A percentile compares a stretch with the other conserved stretches of the same genome.
These are phyloP conservation scores for Apteryx mantelli DNA, from an alignment of 2,113 vertebrate species.

Conservation along the genomic window DNA sequence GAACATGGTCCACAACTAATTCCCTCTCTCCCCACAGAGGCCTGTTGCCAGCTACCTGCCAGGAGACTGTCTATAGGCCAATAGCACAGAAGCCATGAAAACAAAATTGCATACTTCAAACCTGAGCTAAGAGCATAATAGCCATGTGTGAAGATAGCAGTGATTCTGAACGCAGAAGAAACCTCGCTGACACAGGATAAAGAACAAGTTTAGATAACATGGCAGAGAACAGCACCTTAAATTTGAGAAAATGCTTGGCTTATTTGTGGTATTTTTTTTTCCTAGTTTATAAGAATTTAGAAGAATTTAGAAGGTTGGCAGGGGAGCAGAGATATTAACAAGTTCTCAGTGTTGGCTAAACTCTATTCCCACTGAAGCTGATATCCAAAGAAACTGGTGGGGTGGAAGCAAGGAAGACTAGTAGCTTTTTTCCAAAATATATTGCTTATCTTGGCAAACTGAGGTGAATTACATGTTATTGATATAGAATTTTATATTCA, in stretches of 20 bases:
- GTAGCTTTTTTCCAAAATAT: neutral
- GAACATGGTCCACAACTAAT: neutral
- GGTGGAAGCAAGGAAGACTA: neutral
- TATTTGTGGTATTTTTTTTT: neutral
- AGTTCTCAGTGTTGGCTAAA: neutral
- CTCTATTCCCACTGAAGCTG: neutral
- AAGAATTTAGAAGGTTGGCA: neutral
- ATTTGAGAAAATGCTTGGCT: neutral
- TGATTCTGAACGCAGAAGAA: neutral
- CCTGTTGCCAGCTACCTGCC: neutral
- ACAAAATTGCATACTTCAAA: neutral
- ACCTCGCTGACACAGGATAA: neutral
- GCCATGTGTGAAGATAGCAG: neutral
- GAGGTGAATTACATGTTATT: neutral
- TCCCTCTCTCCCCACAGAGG: neutral
- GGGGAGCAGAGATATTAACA: neutral
- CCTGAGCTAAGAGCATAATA: neutral
- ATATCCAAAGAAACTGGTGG: neutral
- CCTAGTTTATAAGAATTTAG: no score
- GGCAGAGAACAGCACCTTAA: neutral
- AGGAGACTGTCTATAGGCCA: neutral
- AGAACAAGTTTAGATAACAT: neutral
- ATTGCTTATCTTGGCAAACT: neutral
- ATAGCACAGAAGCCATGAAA: neutral
- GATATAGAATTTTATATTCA: neutral